Evolutionary conservation across 2,888 invertebrate genomes (phyloP).

Genomic region (Coenonympha arcania): DNA sequence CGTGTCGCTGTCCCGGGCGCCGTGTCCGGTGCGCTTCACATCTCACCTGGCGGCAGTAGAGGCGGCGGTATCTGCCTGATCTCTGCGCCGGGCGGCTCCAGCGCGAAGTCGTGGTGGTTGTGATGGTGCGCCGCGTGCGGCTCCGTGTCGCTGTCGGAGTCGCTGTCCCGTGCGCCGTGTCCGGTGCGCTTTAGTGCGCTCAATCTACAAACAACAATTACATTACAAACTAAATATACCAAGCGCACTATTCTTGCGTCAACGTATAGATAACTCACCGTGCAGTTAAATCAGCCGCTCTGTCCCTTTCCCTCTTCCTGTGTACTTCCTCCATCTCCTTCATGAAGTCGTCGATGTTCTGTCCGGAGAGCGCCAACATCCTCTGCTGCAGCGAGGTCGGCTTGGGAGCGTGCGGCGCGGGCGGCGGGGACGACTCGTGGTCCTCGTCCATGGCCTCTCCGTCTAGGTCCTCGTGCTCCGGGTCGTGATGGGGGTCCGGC

Average conservation of each 20-base stretch:
- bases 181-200: constrained; percentile 50
- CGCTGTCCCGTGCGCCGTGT: constrained; percentile 46
- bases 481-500: background rate
- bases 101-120: constrained; percentile 36
- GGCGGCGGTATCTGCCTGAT: constrained; percentile 57
- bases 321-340: constrained; percentile 93
- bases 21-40: background rate
- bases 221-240: background rate
- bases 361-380: constrained; percentile 91
- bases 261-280: constrained; percentile 47
- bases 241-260: too few species aligned
- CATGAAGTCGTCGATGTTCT: constrained; percentile 94
- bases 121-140: constrained; percentile 14
- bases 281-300: constrained; percentile 75
- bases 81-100: constrained; percentile 63
- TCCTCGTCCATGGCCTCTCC: constrained; percentile 49
- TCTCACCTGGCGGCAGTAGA: constrained; percentile 49
- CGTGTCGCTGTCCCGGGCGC: constrained; percentile 51
- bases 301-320: constrained; percentile 80
- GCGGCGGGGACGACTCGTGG: constrained; percentile 44
- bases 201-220: constrained; percentile 25
- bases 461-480: constrained; percentile 37
- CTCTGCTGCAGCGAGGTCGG: constrained; percentile 87
- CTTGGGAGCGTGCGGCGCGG: constrained; percentile 79
- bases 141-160: constrained; percentile 57